Evolutionary conservation across 2,113 vertebrate species (phyloP).

Genomic region (Hypocryptadius cinnamomeus): DNA sequence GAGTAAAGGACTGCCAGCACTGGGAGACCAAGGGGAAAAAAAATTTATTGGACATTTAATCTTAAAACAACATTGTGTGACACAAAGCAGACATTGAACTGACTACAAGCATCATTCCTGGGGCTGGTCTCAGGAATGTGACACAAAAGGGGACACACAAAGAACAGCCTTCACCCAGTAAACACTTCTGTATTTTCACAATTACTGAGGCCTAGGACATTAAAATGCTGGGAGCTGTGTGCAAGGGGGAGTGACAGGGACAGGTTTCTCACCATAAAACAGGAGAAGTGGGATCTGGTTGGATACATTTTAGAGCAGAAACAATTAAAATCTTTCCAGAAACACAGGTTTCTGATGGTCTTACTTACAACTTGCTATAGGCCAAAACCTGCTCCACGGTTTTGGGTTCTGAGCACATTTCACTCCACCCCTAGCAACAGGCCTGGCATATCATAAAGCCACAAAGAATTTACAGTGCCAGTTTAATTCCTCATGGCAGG

Average conservation of each 20-base stretch:
- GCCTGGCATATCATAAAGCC: neutral
- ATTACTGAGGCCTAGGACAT: neutral
- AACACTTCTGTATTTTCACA: neutral
- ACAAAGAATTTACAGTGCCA: neutral
- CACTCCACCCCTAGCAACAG: neutral
- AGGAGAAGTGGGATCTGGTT: neutral
- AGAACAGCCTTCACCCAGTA: neutral
- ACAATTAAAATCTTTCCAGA: neutral
- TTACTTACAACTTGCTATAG: neutral
- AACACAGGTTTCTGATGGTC: neutral
- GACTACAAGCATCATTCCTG: neutral
- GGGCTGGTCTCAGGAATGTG: neutral
- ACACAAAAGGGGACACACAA: neutral
- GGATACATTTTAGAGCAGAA: neutral
- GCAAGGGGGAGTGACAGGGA: neutral
- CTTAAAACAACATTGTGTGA: accelerated
- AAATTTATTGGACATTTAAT: neutral
- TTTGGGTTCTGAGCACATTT: neutral
- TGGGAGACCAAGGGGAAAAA: neutral
- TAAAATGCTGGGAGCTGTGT: neutral
- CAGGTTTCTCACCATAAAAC: neutral
- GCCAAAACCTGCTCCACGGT: neutral
- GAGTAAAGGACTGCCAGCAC: neutral
- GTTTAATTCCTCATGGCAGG: neutral
- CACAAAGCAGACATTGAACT: neutral